These are phyloP conservation scores for Leptosomus discolor DNA, from an alignment of 2,113 vertebrate genomes.

Conservation along the genomic window DNA sequence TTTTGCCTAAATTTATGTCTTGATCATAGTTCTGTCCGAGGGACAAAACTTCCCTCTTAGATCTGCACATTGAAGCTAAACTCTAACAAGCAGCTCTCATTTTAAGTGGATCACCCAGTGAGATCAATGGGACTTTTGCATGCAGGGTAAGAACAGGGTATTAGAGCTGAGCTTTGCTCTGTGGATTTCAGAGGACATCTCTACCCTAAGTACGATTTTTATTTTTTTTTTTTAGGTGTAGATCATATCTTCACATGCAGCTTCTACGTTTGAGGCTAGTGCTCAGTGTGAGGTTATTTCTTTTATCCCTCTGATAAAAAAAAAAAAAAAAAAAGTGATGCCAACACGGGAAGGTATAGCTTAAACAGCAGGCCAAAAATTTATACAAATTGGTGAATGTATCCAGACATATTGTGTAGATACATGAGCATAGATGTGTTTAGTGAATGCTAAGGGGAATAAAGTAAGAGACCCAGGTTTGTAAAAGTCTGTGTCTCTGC, in stretches of 20 bases:
- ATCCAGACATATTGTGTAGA: not conserved
- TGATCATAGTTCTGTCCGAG: not conserved
- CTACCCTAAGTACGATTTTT: not conserved
- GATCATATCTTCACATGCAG: not conserved
- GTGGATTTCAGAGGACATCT: not conserved
- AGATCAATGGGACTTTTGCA: not conserved
- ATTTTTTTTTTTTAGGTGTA: not conserved
- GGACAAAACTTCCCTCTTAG: not conserved
- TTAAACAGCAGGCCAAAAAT: not conserved
- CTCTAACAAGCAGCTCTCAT: constrained; percentile 8
- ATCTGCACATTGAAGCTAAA: not conserved
- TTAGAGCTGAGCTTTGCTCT: not conserved
- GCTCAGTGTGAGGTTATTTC: rapidly evolving
- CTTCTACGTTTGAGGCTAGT: not conserved
- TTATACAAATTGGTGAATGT: not conserved
- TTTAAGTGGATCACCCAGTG: constrained; percentile 8
- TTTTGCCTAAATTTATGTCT: not conserved
- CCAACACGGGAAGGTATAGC: not conserved
- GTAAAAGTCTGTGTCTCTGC: not conserved
- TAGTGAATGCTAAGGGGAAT: not conserved
- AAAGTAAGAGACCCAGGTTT: not conserved
- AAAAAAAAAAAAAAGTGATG: not conserved
- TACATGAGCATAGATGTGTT: not conserved
- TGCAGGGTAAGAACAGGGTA: not conserved
- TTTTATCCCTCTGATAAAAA: not conserved